A percentile compares a stretch with the other conserved stretches of the same genome.
Evolutionary conservation across 2,797 vertebrate genomes (phyloP).

Genomic region (Sorex maritimensis): DNA sequence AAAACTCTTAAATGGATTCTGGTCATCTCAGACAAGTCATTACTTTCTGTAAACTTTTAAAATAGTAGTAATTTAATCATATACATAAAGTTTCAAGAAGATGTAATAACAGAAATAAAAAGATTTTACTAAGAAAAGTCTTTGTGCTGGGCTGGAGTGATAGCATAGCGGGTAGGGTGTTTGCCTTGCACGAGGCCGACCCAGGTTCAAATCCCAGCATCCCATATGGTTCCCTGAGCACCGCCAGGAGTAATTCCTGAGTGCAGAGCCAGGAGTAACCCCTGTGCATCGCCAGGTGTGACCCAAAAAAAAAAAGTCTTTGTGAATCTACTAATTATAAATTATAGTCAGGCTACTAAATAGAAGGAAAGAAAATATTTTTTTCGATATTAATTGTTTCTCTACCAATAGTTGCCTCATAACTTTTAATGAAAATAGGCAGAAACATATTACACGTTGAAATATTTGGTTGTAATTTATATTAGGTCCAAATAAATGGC

Average conservation of each 20-base stretch:
- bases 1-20: conserved; percentile 74
- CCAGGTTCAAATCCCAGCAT: no score
- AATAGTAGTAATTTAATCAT: conserved; percentile 79
- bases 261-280: no score
- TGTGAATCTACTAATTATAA: conserved; percentile 14
- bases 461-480: not conserved
- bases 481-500: conserved; percentile 50
- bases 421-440: not conserved
- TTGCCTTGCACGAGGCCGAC: no score
- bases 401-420: not conserved
- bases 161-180: no score
- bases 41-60: conserved; percentile 64
- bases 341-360: conserved; percentile 58
- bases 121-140: conserved; percentile 8
- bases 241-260: no score
- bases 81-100: conserved; percentile 69
- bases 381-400: not conserved
- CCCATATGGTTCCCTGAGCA: no score
- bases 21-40: conserved; percentile 52
- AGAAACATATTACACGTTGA: not conserved
- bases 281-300: no score
- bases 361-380: not conserved
- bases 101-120: conserved; percentile 70
- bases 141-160: no score
- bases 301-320: conserved; percentile 9